Conservation (phyloP, 2,888 invertebrate genomes). For the Callinectes sapidus region DNA sequence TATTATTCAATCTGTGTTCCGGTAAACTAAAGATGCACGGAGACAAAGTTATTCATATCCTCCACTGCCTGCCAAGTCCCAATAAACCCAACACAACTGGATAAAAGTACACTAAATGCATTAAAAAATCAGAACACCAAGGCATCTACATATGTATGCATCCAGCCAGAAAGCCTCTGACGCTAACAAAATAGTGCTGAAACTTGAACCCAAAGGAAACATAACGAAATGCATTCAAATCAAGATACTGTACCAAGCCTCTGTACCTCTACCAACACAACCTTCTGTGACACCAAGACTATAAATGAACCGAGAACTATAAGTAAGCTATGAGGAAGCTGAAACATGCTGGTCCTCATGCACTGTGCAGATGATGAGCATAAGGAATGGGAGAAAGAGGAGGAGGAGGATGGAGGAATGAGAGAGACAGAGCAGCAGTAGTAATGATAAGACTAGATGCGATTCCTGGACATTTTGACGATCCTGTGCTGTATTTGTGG, state of each 20-base stretch:
- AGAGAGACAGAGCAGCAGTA: background rate
- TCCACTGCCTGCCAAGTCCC: background rate
- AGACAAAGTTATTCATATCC: no score
- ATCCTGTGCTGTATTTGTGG: background rate
- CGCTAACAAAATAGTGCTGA: no score
- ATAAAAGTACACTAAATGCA: background rate
- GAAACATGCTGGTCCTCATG: conserved; percentile 13
- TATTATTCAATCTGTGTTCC: background rate
- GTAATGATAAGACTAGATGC: background rate
- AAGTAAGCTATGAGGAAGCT: background rate
- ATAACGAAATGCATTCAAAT: background rate
- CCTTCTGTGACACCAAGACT: background rate
- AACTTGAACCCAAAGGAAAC: no score
- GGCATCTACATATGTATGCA: no score
- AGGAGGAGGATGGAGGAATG: background rate
- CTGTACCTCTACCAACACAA: background rate
- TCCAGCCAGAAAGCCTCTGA: no score
- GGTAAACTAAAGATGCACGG: background rate
- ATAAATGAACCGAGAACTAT: background rate
- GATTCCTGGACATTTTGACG: background rate
- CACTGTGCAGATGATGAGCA: background rate
- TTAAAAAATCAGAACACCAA: no score
- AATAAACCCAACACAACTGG: background rate
- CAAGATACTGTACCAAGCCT: background rate
- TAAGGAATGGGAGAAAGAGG: background rate